A percentile compares a stretch with the other conserved stretches of the same genome.
Conservation (phyloP, 1,140 invertebrate species). For the Hycleus phaleratus region DNA sequence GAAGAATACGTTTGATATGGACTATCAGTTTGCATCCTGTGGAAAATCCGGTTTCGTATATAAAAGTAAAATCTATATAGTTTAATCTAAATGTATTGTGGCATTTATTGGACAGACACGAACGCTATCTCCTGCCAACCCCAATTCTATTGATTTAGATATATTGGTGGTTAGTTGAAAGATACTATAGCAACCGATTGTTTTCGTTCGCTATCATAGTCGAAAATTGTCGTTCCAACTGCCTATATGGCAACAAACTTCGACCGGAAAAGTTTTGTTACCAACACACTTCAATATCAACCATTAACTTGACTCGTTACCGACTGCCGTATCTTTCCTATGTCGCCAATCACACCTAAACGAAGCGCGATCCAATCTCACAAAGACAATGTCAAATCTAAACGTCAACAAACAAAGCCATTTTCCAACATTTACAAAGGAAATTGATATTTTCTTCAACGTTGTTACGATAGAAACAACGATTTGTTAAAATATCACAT, state of each 20-base stretch:
- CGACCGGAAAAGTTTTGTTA: too few relatives aligned
- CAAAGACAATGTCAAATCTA: conserved; percentile 13
- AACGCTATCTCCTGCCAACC: not conserved
- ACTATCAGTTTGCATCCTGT: too few relatives aligned
- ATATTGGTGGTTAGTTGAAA: not conserved
- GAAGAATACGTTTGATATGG: too few relatives aligned
- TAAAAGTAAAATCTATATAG: not conserved
- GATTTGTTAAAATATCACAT: not conserved
- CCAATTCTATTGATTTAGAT: not conserved
- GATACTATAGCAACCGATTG: not conserved
- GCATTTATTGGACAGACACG: not conserved
- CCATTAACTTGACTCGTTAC: conserved; percentile 11
- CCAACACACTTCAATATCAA: not conserved
- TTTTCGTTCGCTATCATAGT: not conserved
- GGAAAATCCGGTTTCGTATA: too few relatives aligned
- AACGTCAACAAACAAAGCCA: conserved; percentile 9
- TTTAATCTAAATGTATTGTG: not conserved
- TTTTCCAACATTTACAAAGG: conserved; percentile 1
- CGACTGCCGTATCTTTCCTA: conserved; percentile 16
- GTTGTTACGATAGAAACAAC: not conserved
- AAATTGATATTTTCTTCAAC: conserved; percentile 14
- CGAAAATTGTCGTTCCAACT: not conserved
- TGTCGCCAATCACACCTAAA: conserved; percentile 16
- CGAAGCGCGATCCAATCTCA: conserved; percentile 6
- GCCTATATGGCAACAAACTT: too few relatives aligned